phyloP scores from a whole-genome alignment of 2,113 vertebrate genomes.

The Sula dactylatra region DNA sequence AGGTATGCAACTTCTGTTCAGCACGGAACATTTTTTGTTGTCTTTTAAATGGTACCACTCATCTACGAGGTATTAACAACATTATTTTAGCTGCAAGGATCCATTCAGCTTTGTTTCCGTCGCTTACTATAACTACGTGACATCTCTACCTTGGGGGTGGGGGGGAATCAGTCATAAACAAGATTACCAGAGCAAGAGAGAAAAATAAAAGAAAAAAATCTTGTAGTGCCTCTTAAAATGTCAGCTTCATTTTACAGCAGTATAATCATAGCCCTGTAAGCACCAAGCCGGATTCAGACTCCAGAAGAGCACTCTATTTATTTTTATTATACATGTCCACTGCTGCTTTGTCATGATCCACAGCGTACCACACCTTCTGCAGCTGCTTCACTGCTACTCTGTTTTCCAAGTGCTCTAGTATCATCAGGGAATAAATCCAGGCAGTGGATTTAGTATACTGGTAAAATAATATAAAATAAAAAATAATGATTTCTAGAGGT shows the following conservation, averaged over 20 bases:
- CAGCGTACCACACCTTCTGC: background rate
- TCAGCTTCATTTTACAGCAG: slow-evolving; percentile 2
- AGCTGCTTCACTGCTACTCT: background rate
- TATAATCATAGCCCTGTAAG: background rate
- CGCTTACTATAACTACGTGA: background rate
- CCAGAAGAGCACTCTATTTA: background rate
- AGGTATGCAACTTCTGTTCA: background rate
- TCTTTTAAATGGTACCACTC: background rate
- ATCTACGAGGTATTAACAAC: background rate
- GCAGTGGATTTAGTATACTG: background rate
- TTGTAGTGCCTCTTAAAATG: background rate
- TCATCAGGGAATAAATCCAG: background rate
- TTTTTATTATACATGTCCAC: background rate
- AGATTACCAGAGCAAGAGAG: background rate
- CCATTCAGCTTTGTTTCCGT: background rate
- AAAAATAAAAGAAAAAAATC: background rate
- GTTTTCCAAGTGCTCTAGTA: background rate
- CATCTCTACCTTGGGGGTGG: background rate
- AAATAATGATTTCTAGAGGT: background rate
- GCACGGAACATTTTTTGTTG: background rate
- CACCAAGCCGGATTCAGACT: background rate
- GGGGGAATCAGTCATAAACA: background rate
- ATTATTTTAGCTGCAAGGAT: background rate
- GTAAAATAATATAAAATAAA: background rate
- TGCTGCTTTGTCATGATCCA: background rate